These are phyloP conservation scores for Steinernema khuongi DNA, from an alignment of 1,140 invertebrate species.

Conservation along the genomic window DNA sequence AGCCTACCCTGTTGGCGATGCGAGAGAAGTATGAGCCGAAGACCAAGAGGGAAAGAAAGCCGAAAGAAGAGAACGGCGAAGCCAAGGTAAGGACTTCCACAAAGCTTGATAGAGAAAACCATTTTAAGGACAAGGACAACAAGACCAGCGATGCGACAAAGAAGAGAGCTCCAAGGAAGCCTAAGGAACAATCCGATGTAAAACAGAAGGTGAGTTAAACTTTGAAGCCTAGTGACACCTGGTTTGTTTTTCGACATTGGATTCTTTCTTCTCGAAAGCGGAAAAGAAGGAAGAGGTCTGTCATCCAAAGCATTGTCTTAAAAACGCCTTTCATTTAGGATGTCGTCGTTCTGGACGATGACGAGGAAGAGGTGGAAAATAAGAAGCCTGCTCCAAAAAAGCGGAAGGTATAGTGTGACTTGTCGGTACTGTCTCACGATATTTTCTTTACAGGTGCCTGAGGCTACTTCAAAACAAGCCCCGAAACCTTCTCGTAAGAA, in stretches of 20 bases:
- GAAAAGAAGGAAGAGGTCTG: background rate
- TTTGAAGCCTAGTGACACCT: background rate
- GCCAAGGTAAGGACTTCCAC: too few species aligned
- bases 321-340: background rate
- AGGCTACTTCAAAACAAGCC: too few species aligned
- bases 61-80: slow-evolving; percentile 1
- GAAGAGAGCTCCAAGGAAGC: background rate
- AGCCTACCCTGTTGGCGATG: slow-evolving; percentile 27
- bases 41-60: background rate
- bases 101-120: too few species aligned
- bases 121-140: too few species aligned
- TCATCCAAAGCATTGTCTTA: too few species aligned
- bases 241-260: background rate
- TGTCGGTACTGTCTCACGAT: too few species aligned
- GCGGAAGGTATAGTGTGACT: too few species aligned
- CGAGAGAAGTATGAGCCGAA: slow-evolving; percentile 34
- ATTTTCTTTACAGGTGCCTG: too few species aligned
- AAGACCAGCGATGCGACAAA: background rate
- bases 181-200: background rate
- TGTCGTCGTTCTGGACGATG: background rate
- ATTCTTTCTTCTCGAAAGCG: background rate
- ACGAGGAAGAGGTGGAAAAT: too few species aligned
- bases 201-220: background rate
- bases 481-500: too few species aligned
- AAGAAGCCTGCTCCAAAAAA: too few species aligned